Evolutionary conservation across 2,113 vertebrate species (phyloP).

Genomic region (Psilopsiagon aurifrons): DNA sequence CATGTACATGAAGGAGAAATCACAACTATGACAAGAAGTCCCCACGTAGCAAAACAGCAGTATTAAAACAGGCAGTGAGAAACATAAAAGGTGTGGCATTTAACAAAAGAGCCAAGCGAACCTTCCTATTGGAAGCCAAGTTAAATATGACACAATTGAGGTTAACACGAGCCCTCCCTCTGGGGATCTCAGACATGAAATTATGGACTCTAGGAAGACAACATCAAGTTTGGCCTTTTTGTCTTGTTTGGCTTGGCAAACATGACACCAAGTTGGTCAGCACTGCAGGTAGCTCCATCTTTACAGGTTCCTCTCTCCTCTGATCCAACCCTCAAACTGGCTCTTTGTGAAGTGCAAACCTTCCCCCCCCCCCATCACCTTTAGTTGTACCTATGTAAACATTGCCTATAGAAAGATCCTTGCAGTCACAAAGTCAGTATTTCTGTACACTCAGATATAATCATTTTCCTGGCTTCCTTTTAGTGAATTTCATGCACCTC

Average conservation of each 20-base stretch:
- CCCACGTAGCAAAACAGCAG: neutral
- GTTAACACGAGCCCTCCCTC: neutral
- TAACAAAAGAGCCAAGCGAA: neutral
- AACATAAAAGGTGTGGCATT: slow-evolving; percentile 52
- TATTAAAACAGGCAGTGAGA: neutral
- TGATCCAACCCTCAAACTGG: neutral
- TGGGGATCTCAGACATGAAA: neutral
- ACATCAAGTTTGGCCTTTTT: neutral
- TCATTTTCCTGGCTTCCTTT: neutral
- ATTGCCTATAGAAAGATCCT: neutral
- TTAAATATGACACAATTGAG: slow-evolving; percentile 51
- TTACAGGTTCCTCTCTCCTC: neutral
- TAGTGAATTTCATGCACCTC: neutral
- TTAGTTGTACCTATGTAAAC: neutral
- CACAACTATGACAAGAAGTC: neutral
- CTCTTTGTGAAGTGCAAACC: neutral
- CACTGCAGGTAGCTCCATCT: neutral
- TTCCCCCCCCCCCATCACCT: neutral
- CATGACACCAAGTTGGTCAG: neutral
- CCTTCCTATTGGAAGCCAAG: slow-evolving; percentile 33
- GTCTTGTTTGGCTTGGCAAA: neutral
- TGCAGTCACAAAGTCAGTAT: neutral
- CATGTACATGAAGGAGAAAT: neutral
- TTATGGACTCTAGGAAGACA: neutral
- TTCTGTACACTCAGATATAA: neutral